These are phyloP conservation scores for Aramus guarauna DNA, from an alignment of 2,113 vertebrate genomes.

Conservation along the genomic window DNA sequence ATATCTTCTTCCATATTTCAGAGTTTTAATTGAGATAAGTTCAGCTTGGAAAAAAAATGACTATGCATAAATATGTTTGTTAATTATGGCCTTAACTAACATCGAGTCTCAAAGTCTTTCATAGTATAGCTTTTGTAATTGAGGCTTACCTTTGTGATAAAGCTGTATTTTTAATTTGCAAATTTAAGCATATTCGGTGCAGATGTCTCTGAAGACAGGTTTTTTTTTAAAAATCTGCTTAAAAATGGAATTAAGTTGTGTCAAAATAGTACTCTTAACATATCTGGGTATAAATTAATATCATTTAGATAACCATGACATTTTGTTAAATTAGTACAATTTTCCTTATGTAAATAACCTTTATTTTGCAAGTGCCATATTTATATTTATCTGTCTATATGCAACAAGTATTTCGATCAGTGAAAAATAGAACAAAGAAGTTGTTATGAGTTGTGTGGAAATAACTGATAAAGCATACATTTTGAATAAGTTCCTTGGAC, in stretches of 20 bases:
- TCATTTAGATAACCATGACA: neutral
- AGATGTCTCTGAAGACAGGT: neutral
- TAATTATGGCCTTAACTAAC: neutral
- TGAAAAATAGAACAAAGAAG: neutral
- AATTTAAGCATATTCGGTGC: neutral
- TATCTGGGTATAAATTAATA: neutral
- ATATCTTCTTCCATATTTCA: neutral
- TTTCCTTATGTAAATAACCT: neutral
- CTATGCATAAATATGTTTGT: neutral
- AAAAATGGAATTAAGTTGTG: neutral
- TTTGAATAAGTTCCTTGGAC: neutral
- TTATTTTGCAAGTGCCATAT: neutral
- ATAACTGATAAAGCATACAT: neutral
- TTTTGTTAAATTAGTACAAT: neutral
- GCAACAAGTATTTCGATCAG: neutral
- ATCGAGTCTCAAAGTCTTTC: neutral
- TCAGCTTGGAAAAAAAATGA: neutral
- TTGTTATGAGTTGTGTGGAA: neutral
- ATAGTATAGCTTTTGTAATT: neutral
- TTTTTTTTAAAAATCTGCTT: neutral
- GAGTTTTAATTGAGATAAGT: neutral
- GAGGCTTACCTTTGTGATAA: neutral
- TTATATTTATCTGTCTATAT: neutral
- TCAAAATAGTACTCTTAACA: neutral
- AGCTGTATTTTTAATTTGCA: neutral